A percentile compares a stretch with the other conserved stretches of the same genome.
Conservation (phyloP, 2,888 invertebrate species). For the Cantharis nigra region DNA sequence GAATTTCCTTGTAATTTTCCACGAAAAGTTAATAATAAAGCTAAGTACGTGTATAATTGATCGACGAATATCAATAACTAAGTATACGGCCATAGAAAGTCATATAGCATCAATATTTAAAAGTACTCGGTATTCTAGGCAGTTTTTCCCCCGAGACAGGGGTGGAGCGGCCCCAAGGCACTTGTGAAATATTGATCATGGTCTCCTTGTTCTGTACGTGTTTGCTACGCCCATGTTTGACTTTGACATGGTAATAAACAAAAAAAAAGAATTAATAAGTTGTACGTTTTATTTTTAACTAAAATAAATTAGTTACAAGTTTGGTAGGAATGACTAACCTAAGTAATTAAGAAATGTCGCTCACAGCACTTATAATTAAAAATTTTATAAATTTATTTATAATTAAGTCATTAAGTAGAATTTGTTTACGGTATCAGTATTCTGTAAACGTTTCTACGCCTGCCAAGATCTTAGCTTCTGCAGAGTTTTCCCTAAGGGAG, state of each 20-base stretch:
- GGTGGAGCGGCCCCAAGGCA: slow-evolving; percentile 47
- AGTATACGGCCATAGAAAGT: slow-evolving; percentile 31
- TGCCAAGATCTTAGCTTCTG: slow-evolving; percentile 23
- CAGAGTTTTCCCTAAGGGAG: slow-evolving; percentile 37
- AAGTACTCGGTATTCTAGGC: slow-evolving; percentile 48
- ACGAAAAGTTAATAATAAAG: neutral
- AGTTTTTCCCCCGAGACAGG: slow-evolving; percentile 45
- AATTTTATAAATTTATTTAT: slow-evolving; percentile 13
- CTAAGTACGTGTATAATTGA: neutral
- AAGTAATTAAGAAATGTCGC: neutral
- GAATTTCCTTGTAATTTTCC: neutral
- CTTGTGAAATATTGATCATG: slow-evolving; percentile 52
- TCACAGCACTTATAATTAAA: neutral
- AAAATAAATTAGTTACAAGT: neutral
- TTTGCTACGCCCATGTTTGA: slow-evolving; percentile 33
- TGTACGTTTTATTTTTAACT: slow-evolving; percentile 16
- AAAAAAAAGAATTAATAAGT: slow-evolving; percentile 25
- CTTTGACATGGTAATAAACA: slow-evolving; percentile 34
- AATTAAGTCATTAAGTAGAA: slow-evolving; percentile 40
- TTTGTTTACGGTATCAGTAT: slow-evolving; percentile 23
- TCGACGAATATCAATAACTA: slow-evolving; percentile 17
- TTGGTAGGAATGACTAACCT: neutral
- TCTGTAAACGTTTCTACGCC: slow-evolving; percentile 12
- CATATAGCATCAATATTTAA: slow-evolving; percentile 42
- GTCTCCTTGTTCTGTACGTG: slow-evolving; percentile 42